A percentile compares a stretch with the other conserved stretches of the same genome.
Evolutionary conservation across 2,888 invertebrate species (phyloP).

Genomic region (Polietes domitor): DNA sequence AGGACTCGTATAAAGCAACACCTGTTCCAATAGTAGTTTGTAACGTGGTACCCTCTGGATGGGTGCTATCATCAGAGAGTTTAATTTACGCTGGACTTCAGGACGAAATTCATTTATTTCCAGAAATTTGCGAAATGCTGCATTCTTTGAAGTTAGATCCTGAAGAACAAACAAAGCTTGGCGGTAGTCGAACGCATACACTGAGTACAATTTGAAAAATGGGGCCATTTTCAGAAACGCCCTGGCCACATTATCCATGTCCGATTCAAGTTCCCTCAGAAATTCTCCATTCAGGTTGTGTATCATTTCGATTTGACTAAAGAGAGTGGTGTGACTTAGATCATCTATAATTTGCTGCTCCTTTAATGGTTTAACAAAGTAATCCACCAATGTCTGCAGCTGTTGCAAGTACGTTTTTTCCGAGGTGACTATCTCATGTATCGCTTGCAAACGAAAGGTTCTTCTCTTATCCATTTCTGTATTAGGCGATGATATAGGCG

Average conservation of each 20-base stretch:
- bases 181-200: conserved; percentile 89
- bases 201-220: conserved; percentile 89
- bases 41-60: conserved; percentile 91
- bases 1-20: conserved; percentile 83
- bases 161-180: conserved; percentile 84
- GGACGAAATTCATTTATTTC: conserved; percentile 85
- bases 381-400: conserved; percentile 85
- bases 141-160: conserved; percentile 82
- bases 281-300: conserved; percentile 85
- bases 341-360: conserved; percentile 82
- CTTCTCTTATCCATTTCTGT: conserved; percentile 76
- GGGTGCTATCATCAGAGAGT: conserved; percentile 88
- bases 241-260: conserved; percentile 83
- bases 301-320: conserved; percentile 85
- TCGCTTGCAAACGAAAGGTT: conserved; percentile 82
- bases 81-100: conserved; percentile 86
- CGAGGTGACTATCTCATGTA: conserved; percentile 86
- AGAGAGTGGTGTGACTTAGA: conserved; percentile 82
- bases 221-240: conserved; percentile 88
- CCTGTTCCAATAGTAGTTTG: conserved; percentile 86
- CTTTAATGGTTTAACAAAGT: conserved; percentile 84
- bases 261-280: conserved; percentile 82
- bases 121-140: conserved; percentile 83
- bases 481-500: conserved; percentile 72
- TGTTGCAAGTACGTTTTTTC: conserved; percentile 87